Conservation (phyloP, 2,888 invertebrate species). For the Platypus cylindrus region DNA sequence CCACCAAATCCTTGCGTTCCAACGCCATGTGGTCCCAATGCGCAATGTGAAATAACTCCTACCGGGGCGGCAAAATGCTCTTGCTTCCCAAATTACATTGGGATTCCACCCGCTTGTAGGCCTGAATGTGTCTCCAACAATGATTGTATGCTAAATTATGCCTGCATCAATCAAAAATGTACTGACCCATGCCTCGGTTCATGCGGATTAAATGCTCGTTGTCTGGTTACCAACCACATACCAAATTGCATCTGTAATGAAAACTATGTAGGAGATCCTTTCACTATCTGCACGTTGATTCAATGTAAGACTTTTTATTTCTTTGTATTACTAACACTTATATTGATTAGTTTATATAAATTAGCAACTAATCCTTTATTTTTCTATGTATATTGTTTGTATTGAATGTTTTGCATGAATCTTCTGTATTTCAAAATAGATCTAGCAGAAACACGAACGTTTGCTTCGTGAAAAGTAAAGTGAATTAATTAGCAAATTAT, state of each 20-base stretch:
- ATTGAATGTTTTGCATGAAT: constrained; percentile 3
- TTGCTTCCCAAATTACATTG: constrained; percentile 59
- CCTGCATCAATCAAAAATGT: constrained; percentile 60
- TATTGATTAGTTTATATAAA: no score
- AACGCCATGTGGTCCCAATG: constrained; percentile 55
- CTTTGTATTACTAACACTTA: no score
- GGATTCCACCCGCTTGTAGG: constrained; percentile 55
- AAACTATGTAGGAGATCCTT: constrained; percentile 55
- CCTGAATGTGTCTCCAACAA: constrained; percentile 64
- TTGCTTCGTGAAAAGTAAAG: no score
- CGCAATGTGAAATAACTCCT: constrained; percentile 39
- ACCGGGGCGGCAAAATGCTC: constrained; percentile 42
- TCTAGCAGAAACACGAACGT: no score
- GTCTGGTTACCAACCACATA: constrained; percentile 61
- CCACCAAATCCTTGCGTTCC: constrained; percentile 48
- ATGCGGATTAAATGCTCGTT: constrained; percentile 58
- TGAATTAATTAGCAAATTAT: no score
- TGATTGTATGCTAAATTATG: constrained; percentile 54
- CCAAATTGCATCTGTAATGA: constrained; percentile 61
- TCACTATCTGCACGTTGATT: constrained; percentile 43
- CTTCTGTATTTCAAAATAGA: constrained; percentile 2
- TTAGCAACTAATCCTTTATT: constrained; percentile 5
- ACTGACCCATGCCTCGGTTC: constrained; percentile 63
- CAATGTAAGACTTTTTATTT: constrained; percentile 52
- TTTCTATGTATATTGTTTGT: constrained; percentile 3